These are phyloP conservation scores for Ramphastos sulfuratus DNA, from an alignment of 2,113 vertebrate species.

Conservation along the genomic window DNA sequence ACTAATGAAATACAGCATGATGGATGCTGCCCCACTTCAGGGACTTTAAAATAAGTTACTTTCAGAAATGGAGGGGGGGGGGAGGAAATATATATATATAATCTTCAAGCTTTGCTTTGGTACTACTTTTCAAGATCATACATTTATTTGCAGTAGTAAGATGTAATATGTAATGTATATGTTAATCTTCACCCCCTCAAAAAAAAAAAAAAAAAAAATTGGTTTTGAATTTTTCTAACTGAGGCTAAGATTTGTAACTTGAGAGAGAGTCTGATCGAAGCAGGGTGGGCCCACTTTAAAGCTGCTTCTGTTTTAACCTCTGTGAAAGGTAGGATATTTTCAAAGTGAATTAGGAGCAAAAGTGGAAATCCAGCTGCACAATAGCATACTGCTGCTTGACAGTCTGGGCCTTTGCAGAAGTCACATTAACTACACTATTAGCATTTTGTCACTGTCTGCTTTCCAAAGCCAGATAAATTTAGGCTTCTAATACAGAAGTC, in stretches of 20 bases:
- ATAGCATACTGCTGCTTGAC: neutral
- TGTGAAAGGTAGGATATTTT: neutral
- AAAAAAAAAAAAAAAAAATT: neutral
- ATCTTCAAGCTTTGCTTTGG: neutral
- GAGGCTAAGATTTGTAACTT: neutral
- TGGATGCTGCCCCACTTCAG: conserved; percentile 10
- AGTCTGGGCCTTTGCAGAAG: conserved; percentile 28
- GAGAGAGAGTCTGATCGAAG: neutral
- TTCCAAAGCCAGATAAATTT: conserved; percentile 47
- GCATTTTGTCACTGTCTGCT: conserved; percentile 31
- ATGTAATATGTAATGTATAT: neutral
- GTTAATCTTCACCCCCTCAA: neutral
- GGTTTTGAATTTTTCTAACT: conserved; percentile 9
- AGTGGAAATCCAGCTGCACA: neutral
- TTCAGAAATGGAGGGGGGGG: neutral
- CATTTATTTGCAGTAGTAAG: conserved; percentile 4
- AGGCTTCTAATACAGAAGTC: conserved; percentile 44
- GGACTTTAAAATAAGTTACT: conserved; percentile 49
- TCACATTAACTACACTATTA: neutral
- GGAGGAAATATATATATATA: neutral
- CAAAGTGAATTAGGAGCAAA: neutral
- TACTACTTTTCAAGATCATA: neutral
- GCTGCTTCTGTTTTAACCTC: neutral
- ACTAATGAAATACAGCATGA: conserved; percentile 50
- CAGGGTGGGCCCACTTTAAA: neutral